Conservation (phyloP, 2,888 invertebrate species). For the Azorinus chamasolen region DNA sequence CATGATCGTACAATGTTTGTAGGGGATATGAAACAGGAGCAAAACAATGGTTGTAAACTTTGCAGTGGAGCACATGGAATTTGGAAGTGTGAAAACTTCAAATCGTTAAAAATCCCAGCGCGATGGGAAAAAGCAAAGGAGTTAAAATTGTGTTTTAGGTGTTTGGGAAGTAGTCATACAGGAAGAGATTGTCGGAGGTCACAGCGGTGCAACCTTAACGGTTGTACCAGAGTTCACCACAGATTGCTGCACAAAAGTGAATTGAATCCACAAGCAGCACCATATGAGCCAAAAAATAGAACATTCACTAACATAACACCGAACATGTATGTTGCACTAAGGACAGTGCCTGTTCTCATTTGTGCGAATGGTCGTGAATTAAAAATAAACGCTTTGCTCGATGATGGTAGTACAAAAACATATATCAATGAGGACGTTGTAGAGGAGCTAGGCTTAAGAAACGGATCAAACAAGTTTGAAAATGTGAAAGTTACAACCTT, state of each 20-base stretch:
- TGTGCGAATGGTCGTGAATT: constrained; percentile 9
- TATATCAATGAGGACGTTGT: constrained; percentile 55
- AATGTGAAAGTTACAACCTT: too few relatives aligned
- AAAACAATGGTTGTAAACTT: constrained; percentile 16
- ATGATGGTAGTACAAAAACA: constrained; percentile 62
- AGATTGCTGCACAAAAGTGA: constrained; percentile 20
- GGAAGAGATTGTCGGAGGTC: constrained; percentile 17
- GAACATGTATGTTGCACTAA: constrained; percentile 6
- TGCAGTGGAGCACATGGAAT: constrained; percentile 21
- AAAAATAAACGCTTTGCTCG: constrained; percentile 53
- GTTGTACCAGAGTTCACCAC: constrained; percentile 20
- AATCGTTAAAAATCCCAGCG: neutral
- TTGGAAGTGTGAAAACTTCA: constrained; percentile 27
- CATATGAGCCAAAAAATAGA: neutral
- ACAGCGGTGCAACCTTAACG: neutral
- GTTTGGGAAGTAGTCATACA: constrained; percentile 21
- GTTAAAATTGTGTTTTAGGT: constrained; percentile 28
- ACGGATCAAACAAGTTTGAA: constrained; percentile 20
- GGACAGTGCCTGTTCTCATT: constrained; percentile 25
- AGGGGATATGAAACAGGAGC: neutral
- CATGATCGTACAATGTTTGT: neutral
- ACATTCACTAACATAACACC: neutral
- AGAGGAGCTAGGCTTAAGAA: constrained; percentile 38
- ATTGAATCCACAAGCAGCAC: neutral
- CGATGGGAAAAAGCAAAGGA: constrained; percentile 37